Evolutionary conservation across 2,888 invertebrate genomes (phyloP), one percentile per base, ranked within the genome.

Genomic region (Lasius platythorax): DNA sequence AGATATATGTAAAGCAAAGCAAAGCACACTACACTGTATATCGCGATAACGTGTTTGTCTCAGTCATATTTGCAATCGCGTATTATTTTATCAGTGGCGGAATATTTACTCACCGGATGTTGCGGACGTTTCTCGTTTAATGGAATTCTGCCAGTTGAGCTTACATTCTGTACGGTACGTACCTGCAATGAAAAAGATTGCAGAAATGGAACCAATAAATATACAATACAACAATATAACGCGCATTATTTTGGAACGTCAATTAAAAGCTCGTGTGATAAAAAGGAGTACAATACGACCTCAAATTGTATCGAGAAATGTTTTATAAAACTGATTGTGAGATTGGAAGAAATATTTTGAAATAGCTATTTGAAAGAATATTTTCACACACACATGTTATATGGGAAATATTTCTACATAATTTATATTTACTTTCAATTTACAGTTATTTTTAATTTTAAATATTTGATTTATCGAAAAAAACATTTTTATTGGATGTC

Each of bases 41-140:
- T 4, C 1, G 1, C 18, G 23, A 23, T 43, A 79, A 72, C 72
- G 18, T 81, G 12, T 46, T 73, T 81, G 61, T 37, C 61, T 61
- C 46, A 37, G 72, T 63, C 50, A 23, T 61, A 72, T 50, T 72
- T 18, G 23, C 56, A 23, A 33, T 33, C 30, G 23, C 9, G 75
- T 63, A 78, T 81, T 79, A 82, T 75, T 72, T n/a, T 68, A 73
- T 66, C 30, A 1, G 53, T 43, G 50, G 9, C 61, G 66, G 64
- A 76, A 76, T 81, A 63, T 86, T 88, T 88, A 89, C 89, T 89
- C 67, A 89, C 89, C 85, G 78, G 82, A 83, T 81, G 84, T 82
- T 72, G 58, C 64, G 70, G 30, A 40, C 46, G 72, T 56, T 68
- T 78, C 74, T 76, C 83, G 75, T 85, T 90, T 90, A 90, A 79